Evolutionary conservation across 2,113 vertebrate genomes (phyloP).

Genomic region (Amblyopsis rosae): DNA sequence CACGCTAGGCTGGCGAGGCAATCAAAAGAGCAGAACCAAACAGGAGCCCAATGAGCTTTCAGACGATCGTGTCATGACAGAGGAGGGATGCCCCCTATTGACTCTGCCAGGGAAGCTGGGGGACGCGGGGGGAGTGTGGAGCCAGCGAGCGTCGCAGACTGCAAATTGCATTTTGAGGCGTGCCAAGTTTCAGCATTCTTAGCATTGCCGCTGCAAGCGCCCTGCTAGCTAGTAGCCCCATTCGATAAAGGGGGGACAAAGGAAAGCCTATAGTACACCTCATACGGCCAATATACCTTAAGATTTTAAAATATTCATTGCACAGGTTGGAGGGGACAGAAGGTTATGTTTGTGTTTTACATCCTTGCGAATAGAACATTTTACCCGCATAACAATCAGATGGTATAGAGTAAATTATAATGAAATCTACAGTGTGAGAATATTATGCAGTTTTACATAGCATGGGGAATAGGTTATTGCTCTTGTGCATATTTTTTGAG

Average conservation of each 20-base stretch:
- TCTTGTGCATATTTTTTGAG: conserved; percentile 15
- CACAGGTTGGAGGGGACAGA: conserved; percentile 83
- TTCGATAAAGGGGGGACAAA: conserved; percentile 82
- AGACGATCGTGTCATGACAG: conserved; percentile 98
- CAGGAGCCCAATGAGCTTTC: conserved; percentile 92
- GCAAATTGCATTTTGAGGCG: conserved; percentile 88
- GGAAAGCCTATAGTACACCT: conserved; percentile 82
- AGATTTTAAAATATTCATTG: conserved; percentile 95
- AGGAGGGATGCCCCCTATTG: conserved; percentile 99
- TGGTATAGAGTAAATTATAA: conserved; percentile 54
- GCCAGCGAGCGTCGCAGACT: conserved; percentile 84
- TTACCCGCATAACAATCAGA: conserved; percentile 87
- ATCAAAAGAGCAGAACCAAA: conserved; percentile 82
- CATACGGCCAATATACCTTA: conserved; percentile 84
- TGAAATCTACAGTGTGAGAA: neutral
- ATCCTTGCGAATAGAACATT: conserved; percentile 85
- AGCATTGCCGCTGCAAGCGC: conserved; percentile 88
- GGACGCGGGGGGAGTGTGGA: conserved; percentile 69
- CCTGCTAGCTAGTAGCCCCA: conserved; percentile 75
- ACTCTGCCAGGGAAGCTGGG: conserved; percentile 91
- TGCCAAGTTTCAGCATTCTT: conserved; percentile 68
- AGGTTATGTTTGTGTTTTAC: conserved; percentile 85
- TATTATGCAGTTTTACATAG: conserved; percentile 15
- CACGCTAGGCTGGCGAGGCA: conserved; percentile 83
- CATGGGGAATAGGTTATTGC: conserved; percentile 10